Evolutionary conservation across 2,888 invertebrate species (phyloP), one percentile per base, ranked within the genome.

Genomic region (Agrotis clavis): DNA sequence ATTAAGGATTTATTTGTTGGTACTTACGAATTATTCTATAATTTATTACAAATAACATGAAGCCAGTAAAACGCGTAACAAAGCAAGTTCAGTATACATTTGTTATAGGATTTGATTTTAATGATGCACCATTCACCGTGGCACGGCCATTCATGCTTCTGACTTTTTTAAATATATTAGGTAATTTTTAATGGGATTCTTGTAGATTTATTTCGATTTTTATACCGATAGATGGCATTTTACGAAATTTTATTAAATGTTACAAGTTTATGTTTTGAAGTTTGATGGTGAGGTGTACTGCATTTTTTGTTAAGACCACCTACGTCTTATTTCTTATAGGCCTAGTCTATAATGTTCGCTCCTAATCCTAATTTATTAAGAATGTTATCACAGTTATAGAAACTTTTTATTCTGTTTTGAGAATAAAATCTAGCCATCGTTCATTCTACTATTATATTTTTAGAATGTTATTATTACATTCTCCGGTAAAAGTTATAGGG

Each of bases 1-100:
- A 96, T 95, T 95, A 96, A 93, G 92, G 92, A 95, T 96, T 94
- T 96, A 96, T 96, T 94, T 94, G 94, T 95, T 92, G 92, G 91
- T 88, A 88, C 90, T 88, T 87, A 88, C 91, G 94, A 95, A 95
- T 95, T 94, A 95, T 95, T 92, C 87, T 88, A 86, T 94, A 94
- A 95, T 96, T 96, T 96, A 96, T 96, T 95, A 96, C 96, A 94
- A 96, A 96, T 96, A 95, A 94, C 93, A 92, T 90, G 81, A 87
- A 86, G 86, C 85, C 82, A 88, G 83, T 87, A 81, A 83, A 82
- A 86, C 79, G 87, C 88, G 80, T 84, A 89, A 92, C 90, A 92
- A 92, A 88, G 76, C 65, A 81, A 88, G 89, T 91, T 90, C 83
- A 86, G 81, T 86, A 79, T 88, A 90, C 91, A 94, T 94, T 94